Base-by-base conservation (phyloP, 1,140 invertebrate genomes). In the Drosophila auraria region DNA sequence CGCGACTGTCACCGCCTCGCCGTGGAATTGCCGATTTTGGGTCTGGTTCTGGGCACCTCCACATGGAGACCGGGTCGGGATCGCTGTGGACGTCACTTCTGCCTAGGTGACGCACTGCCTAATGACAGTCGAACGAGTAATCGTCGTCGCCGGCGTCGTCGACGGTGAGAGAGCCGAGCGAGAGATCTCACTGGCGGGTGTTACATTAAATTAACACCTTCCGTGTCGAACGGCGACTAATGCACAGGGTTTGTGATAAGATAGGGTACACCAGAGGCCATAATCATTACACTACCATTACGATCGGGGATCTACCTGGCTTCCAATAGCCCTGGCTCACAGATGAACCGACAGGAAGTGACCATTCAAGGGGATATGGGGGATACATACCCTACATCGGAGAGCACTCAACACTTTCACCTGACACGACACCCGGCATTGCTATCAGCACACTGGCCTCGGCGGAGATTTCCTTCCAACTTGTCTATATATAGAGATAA, bases 401-500 rank as follows among this genome's bases (percentile, higher is more conserved):
- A 14, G 60, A 49, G n/a, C 15, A 14, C 25, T 14, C 30, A 45
- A 54, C 20, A 53, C 38, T 44, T 73, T 57, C 47, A 30, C 42
- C 33, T 58, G 5, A 5, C 12, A 40, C 15, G 36, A 38, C 17
- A 40, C 11, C 36, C 20, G 63, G 40, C 63, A 36, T 33, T 44
- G 11, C 27, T 73, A 73, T 73, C 54, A 30, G 30, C 15, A 25
- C 49, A 40, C 44, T 69, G 66, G 70, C 63, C 54, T 25, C n/a
- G 33, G 33, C 20, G 8, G 20, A 36, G 69, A 63, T 73, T 68
- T 51, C 53, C 47, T 64, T 70, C 79, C 56, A 63, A 33, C 61
- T 51, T 87, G 84, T 87, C 86, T 81, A 75, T 72, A 62, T 44
- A n/a, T 15, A 15, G 14, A 69, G 84, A 90, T 89, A 89, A 90